Conservation (phyloP, 2,113 vertebrate species). For the Ceyx margarethae region DNA sequence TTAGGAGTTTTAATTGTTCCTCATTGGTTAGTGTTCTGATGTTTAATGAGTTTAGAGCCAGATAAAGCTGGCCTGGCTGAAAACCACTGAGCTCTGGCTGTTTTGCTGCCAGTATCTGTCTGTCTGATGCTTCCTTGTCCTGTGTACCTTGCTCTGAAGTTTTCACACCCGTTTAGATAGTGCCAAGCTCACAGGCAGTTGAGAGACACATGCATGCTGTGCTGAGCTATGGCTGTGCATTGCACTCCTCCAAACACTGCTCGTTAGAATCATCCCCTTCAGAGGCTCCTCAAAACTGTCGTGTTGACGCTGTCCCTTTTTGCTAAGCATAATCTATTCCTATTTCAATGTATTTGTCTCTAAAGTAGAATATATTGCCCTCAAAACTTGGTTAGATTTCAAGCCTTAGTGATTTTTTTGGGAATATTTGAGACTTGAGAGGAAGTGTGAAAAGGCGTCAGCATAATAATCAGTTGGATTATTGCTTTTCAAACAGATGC, state of each 20-base stretch:
- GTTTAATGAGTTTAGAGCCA: not conserved
- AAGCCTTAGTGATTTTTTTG: not conserved
- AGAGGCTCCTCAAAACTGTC: not conserved
- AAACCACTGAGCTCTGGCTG: not conserved
- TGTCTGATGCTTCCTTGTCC: not conserved
- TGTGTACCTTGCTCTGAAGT: not conserved
- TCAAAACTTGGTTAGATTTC: not conserved
- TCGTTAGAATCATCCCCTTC: not conserved
- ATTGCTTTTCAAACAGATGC: not conserved
- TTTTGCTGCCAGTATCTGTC: not conserved
- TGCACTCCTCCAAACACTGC: not conserved
- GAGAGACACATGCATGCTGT: not conserved
- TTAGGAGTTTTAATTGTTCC: not conserved
- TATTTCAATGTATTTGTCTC: not conserved
- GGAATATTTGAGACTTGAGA: not conserved
- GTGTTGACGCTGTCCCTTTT: not conserved
- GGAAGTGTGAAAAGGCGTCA: not conserved
- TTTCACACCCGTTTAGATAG: not conserved
- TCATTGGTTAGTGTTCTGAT: not conserved
- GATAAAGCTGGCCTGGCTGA: not conserved
- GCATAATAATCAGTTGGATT: not conserved
- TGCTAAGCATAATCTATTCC: not conserved
- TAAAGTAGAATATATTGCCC: not conserved
- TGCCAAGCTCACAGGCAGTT: not conserved
- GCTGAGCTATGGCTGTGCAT: not conserved